Percentiles rank a stretch among this genome's conserved stretches.
Evolutionary conservation across 2,888 invertebrate species (phyloP).

Genomic region (Frankliniella intonsa): DNA sequence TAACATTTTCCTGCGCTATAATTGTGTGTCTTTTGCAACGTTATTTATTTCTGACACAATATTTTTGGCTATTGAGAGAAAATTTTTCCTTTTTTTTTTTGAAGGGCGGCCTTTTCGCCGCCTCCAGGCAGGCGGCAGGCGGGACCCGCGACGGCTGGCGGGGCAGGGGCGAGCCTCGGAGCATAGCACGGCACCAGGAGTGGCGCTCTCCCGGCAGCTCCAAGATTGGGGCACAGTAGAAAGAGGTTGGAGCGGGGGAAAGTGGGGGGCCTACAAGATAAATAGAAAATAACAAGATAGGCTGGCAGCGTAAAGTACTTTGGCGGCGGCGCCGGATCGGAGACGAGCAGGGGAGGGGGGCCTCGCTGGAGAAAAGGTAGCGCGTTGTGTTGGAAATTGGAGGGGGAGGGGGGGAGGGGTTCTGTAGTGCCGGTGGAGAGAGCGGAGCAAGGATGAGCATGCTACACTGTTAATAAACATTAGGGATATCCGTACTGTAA

Average conservation of each 20-base stretch:
- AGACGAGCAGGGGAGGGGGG: background rate
- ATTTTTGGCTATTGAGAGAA: too few species aligned
- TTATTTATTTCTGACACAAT: too few species aligned
- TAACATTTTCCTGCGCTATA: too few species aligned
- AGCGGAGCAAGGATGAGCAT: background rate
- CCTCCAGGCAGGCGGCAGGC: too few species aligned
- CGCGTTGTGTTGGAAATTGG: background rate
- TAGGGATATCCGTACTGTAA: too few species aligned
- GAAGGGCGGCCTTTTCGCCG: too few species aligned
- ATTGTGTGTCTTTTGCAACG: too few species aligned
- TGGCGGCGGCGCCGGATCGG: conserved; percentile 10
- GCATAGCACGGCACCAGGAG: background rate
- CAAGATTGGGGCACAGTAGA: background rate
- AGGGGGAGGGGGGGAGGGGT: background rate
- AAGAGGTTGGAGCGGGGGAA: background rate
- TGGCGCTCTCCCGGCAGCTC: background rate
- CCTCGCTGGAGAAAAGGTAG: background rate
- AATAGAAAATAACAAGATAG: conserved; percentile 27
- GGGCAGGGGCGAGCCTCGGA: too few species aligned
- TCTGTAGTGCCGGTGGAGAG: background rate
- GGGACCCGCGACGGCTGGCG: too few species aligned
- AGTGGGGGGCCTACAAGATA: background rate
- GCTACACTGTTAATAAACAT: too few species aligned
- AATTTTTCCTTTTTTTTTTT: too few species aligned
- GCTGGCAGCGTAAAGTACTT: conserved; percentile 22